A percentile compares a stretch with the other conserved stretches of the same genome.
Conservation (phyloP, 2,113 vertebrate genomes). For the Lepus timidus region DNA sequence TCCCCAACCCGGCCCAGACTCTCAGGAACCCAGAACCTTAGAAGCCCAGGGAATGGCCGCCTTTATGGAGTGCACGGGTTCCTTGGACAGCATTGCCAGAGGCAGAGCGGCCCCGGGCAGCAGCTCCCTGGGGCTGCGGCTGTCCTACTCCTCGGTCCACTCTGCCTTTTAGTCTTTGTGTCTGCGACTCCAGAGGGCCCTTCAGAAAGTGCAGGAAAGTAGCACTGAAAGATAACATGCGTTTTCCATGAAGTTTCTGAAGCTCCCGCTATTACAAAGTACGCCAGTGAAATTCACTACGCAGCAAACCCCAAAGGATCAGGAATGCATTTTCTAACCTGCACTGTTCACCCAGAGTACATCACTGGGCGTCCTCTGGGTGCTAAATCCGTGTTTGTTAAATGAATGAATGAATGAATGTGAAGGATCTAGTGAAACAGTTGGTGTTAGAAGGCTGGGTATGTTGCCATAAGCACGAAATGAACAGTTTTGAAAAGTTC, state of each 20-base stretch:
- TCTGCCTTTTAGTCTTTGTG: too few species aligned
- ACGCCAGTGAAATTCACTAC: not conserved
- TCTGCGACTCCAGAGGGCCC: not conserved
- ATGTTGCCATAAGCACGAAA: not conserved
- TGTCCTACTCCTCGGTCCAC: not conserved
- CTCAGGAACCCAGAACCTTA: not conserved
- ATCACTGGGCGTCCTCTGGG: too few species aligned
- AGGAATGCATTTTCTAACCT: not conserved
- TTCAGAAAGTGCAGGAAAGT: too few species aligned
- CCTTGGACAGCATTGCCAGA: not conserved
- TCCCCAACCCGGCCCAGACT: not conserved
- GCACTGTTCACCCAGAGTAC: not conserved
- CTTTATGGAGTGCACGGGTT: rapidly evolving
- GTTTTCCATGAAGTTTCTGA: too few species aligned
- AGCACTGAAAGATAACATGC: too few species aligned
- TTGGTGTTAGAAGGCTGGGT: not conserved
- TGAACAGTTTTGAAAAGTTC: not conserved
- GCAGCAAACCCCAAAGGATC: not conserved
- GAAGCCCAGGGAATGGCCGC: not conserved
- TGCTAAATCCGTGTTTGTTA: not conserved
- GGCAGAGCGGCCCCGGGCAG: not conserved
- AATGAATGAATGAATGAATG: not conserved
- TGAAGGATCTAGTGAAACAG: not conserved
- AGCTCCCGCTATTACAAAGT: not conserved
- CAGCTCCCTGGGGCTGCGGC: rapidly evolving